Evolutionary conservation across 2,888 invertebrate genomes (phyloP), one percentile per base, ranked within the genome.

Genomic region (Coremacera marginata): DNA sequence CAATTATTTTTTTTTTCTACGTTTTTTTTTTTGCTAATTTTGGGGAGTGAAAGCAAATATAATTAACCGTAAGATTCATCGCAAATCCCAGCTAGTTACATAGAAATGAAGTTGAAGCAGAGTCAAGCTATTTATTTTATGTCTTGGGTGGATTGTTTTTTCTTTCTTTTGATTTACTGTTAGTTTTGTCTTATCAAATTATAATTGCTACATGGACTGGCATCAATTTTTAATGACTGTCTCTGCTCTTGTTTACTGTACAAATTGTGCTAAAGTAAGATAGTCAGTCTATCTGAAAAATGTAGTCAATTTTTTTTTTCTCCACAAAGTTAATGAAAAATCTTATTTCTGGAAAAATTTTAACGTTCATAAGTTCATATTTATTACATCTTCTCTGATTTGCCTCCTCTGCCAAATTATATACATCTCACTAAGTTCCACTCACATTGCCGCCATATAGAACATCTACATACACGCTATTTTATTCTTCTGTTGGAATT

Each of bases 271-370:
- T 2, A 5, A 19, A 7, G 19, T 7, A 2, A 55, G 19, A 55
- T 11, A 11, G 44, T 11, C 44, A 22, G 55, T 55, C 19, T 19
- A 22, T 55, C 11, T 22, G 22, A 9, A 1, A 55, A 55, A 19
- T 55, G 55, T 9, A 22, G 55, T 19, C 22, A 19, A 55, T 19
- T 37, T 22, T 14, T 19, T 37, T 22, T 5, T 65, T 16, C 70
- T 52, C 7, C 37, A 37, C 37, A 37, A 37, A 37, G 74, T 71
- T 71, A 68, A 78, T 75, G 71, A 72, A 67, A 78, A 72, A 65
- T 76, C 60, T 68, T 72, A 78, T 76, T 78, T 70, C 55, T 67
- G 65, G 75, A 71, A 49, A 75, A 31, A 19, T 55, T 55, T 22
- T n/a, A 22, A 55, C 55, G 19, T 19, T 22, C 55, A 22, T 22